Evolutionary conservation across 2,113 vertebrate species (phyloP).

Genomic region (Eonycteris spelaea): DNA sequence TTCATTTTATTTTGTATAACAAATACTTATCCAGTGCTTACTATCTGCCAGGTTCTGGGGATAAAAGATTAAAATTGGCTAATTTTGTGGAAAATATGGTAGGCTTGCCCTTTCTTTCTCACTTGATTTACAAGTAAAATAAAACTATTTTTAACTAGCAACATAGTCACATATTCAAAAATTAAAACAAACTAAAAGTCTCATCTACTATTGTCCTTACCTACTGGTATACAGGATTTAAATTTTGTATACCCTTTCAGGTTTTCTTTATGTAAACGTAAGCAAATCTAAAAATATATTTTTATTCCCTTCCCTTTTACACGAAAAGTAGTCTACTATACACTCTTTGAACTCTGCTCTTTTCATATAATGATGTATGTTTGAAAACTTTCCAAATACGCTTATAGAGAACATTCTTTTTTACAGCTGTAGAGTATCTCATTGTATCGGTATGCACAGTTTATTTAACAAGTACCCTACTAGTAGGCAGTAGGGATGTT

Average conservation of each 20-base stretch:
- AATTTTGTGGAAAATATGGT: neutral
- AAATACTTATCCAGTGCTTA: neutral
- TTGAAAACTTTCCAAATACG: neutral
- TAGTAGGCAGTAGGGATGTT: neutral
- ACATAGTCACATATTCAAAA: neutral
- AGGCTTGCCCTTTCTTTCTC: neutral
- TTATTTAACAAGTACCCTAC: neutral
- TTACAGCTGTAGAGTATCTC: neutral
- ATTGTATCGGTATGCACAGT: neutral
- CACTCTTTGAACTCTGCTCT: neutral
- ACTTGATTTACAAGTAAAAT: neutral
- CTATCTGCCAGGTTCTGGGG: neutral
- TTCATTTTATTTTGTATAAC: neutral
- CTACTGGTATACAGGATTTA: neutral
- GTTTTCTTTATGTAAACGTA: conserved; percentile 1
- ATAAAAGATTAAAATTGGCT: neutral
- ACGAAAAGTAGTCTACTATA: neutral
- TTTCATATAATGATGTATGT: neutral
- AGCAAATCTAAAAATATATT: neutral
- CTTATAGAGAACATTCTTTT: neutral
- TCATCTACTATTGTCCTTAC: neutral
- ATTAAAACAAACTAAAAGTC: neutral
- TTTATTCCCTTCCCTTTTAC: neutral
- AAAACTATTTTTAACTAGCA: neutral
- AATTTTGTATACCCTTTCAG: neutral